Conservation (phyloP, 2,888 invertebrate genomes). For the Melolontha melolontha region DNA sequence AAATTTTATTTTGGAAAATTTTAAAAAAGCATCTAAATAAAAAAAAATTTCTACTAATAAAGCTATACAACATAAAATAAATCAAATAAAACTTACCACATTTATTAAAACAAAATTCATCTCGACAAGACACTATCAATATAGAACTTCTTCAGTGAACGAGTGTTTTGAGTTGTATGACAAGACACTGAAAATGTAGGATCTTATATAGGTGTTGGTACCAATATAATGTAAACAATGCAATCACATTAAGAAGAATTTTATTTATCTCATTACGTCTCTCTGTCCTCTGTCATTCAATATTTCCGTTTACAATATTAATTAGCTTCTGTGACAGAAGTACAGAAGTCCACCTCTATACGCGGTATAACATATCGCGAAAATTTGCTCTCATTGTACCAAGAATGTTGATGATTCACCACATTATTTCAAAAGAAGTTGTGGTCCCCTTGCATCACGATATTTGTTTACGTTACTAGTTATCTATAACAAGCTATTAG, state of each 20-base stretch:
- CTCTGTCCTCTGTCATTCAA: neutral
- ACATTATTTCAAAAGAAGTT: neutral
- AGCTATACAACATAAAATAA: too few species aligned
- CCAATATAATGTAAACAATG: slow-evolving; percentile 1
- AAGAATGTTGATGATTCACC: too few species aligned
- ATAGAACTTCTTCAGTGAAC: neutral
- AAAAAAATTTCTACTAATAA: too few species aligned
- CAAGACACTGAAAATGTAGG: neutral
- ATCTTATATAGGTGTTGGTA: neutral
- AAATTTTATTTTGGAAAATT: too few species aligned
- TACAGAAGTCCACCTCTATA: neutral
- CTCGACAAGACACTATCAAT: too few species aligned
- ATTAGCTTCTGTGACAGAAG: slow-evolving; percentile 5
- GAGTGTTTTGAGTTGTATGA: neutral
- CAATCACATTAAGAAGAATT: slow-evolving; percentile 6
- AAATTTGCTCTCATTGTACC: neutral
- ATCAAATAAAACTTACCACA: too few species aligned
- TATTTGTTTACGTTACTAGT: neutral
- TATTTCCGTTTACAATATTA: slow-evolving; percentile 4
- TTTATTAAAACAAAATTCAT: too few species aligned
- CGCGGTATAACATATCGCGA: neutral
- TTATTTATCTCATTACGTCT: neutral
- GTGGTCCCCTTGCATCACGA: neutral
- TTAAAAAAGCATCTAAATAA: too few species aligned
- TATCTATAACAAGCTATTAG: too few species aligned